Base-by-base conservation (phyloP, 1,140 invertebrate genomes). In the Apolygus lucorum region DNA sequence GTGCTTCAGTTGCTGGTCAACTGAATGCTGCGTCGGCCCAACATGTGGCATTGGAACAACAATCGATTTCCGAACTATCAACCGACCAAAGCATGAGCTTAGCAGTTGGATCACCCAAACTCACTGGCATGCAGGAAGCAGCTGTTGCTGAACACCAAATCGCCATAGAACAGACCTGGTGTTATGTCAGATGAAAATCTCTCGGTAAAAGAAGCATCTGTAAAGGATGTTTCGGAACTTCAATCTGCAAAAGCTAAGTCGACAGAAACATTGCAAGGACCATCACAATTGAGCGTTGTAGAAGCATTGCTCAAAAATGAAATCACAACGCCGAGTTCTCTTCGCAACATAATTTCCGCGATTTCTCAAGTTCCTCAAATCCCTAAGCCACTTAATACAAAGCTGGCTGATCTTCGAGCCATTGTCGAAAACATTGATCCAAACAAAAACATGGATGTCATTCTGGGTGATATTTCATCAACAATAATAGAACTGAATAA, bases 161-260 rank as follows among this genome's bases (percentile, higher is more conserved):
- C 8, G 22, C 54, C 4, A 11, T 11, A 4, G 54, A 59, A 4
- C 54, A 59, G 4, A 21, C 54, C 22, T 11, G 22, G 17, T 14
- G 11, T 24, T 13, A 49, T 59, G 54, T 59, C 54, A 59, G 54
- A 59, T 8, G 22, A 8, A 11, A 11, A 13, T 11, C 11, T 59
- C 22, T 59, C 54, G 4, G 54, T 14, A 24, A 65, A 49, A 21
- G 28, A 63, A 52, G 63, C 52, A 28, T 28, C 26, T 17, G 49
- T 8, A 8, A 65, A 65, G 2, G 59, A 26, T 42, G 63, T 22
- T 65, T 65, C 28, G 62, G 62, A n/a, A 1, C 28, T 68, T 64
- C 28, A 67, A 29, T 26, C 49, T 62, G 34, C 70, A 52, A 63
- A 59, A 29, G 28, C 13, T 2, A 8, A 21, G n/a, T n/a, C 24